These are phyloP conservation scores for Baryphthengus martii DNA, from an alignment of 2,113 vertebrate species.

Conservation along the genomic window DNA sequence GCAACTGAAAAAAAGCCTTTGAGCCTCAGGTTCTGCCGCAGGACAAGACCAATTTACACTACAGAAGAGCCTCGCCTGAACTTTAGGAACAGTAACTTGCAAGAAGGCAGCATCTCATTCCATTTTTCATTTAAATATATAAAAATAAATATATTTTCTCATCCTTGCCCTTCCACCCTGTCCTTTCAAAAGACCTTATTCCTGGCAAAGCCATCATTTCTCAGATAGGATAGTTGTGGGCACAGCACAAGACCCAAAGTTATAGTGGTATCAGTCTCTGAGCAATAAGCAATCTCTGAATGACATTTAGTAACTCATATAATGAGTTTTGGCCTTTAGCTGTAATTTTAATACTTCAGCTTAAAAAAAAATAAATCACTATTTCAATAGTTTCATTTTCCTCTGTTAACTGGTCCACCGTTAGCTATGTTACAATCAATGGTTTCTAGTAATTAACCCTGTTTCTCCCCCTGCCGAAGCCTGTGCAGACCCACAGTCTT, in stretches of 20 bases:
- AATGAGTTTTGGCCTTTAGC: neutral
- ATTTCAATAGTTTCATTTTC: neutral
- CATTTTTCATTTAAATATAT: neutral
- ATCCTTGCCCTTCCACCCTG: neutral
- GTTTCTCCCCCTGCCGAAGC: neutral
- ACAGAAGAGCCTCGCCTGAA: neutral
- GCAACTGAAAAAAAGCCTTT: neutral
- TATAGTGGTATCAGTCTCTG: neutral
- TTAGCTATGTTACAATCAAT: neutral
- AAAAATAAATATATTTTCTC: neutral
- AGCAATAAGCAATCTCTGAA: neutral
- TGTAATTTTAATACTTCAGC: neutral
- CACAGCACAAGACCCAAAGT: neutral
- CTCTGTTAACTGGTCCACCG: neutral
- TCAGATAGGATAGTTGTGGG: neutral
- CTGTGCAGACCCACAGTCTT: neutral
- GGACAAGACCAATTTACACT: neutral
- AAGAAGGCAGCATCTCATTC: neutral
- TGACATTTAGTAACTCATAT: neutral
- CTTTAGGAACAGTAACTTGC: neutral
- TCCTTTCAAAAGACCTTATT: neutral
- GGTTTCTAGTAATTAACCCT: neutral
- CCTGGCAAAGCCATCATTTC: neutral
- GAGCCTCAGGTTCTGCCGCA: neutral
- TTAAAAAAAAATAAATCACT: neutral